Conservation (phyloP, 2,113 vertebrate genomes). For the Columba livia region DNA sequence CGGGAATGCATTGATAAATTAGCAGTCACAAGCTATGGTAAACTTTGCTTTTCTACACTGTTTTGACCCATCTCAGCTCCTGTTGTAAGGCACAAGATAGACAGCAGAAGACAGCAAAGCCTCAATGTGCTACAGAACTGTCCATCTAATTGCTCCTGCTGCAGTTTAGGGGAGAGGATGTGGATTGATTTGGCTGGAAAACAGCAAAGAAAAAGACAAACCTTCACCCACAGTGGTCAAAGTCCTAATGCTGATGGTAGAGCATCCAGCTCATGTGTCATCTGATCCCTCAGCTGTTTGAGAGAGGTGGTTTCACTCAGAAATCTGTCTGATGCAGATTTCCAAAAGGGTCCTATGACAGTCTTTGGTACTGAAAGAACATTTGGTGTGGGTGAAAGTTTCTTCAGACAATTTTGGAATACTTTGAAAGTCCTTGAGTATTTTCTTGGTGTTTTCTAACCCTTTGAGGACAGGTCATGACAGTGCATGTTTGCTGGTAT, state of each 20-base stretch:
- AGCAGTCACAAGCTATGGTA: not conserved
- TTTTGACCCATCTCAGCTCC: not conserved
- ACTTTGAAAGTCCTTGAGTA: not conserved
- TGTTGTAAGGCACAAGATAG: not conserved
- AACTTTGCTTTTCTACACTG: rapidly evolving
- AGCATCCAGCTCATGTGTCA: not conserved
- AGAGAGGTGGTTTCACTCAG: not conserved
- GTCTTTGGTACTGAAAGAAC: not conserved
- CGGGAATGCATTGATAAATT: not conserved
- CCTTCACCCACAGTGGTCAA: not conserved
- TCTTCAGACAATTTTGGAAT: not conserved
- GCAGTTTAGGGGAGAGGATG: not conserved
- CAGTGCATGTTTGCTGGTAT: not conserved
- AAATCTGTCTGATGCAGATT: not conserved
- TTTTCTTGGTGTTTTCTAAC: not conserved
- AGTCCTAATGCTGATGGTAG: not conserved
- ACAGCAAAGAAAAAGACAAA: not conserved
- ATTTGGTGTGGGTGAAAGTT: not conserved
- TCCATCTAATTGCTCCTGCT: not conserved
- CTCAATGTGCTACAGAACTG: not conserved
- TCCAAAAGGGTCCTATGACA: not conserved
- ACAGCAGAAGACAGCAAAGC: not conserved
- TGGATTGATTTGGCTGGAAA: not conserved
- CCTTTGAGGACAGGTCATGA: not conserved
- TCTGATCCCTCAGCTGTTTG: not conserved